Evolutionary conservation across 2,113 vertebrate genomes (phyloP).

Genomic region (Tragelaphus strepsiceros): DNA sequence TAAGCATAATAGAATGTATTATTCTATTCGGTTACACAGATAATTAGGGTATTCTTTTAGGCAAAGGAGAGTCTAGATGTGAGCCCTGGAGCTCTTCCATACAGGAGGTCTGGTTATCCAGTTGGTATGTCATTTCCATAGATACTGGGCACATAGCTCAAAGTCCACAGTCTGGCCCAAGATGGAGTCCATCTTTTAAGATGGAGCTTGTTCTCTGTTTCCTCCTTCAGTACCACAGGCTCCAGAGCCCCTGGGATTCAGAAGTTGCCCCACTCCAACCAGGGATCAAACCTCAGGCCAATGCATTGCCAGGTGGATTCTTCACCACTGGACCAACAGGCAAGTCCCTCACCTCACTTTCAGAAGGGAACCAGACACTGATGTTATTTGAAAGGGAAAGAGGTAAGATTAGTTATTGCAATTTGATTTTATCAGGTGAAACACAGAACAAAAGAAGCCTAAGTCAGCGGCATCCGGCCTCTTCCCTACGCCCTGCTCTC

Average conservation of each 20-base stretch:
- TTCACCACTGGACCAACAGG: not conserved
- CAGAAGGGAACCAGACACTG: not conserved
- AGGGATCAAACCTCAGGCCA: not conserved
- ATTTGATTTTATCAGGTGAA: not conserved
- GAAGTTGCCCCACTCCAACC: not conserved
- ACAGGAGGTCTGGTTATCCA: not conserved
- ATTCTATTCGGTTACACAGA: not conserved
- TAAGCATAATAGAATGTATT: not conserved
- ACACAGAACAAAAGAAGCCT: not conserved
- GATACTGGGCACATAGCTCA: not conserved
- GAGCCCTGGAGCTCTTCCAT: not conserved
- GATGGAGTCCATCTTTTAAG: not conserved
- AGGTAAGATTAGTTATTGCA: not conserved
- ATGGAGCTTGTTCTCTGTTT: not conserved
- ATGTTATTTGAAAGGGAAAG: not conserved
- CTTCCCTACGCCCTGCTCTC: not conserved
- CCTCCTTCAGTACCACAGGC: not conserved
- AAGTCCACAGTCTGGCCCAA: not conserved
- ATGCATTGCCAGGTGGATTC: not conserved
- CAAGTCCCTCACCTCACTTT: not conserved
- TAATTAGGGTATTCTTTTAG: not conserved
- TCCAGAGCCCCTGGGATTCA: not conserved
- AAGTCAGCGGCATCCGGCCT: not conserved
- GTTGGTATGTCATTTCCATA: not conserved
- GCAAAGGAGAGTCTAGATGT: too few relatives aligned